phyloP scores from a whole-genome alignment of 2,888 invertebrate genomes.

The Belgica antarctica region DNA sequence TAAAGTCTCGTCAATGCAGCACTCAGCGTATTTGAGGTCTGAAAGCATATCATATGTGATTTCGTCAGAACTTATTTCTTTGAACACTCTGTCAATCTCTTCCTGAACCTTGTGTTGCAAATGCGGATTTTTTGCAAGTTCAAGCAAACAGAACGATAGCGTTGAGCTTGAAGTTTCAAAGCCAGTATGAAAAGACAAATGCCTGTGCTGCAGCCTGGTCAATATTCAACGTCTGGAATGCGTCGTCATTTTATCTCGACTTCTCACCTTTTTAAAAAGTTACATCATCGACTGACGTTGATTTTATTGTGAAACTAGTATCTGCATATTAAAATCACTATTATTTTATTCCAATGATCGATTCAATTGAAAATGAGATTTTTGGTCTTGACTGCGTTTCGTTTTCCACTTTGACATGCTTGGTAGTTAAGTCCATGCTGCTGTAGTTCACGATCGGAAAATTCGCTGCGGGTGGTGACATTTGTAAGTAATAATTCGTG shows the following conservation, averaged over 20 bases:
- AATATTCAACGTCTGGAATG: no score
- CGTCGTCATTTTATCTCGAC: no score
- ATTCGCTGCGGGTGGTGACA: background rate
- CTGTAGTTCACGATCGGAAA: background rate
- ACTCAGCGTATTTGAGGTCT: conserved; percentile 46
- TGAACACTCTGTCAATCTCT: conserved; percentile 45
- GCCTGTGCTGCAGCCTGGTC: no score
- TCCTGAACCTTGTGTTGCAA: conserved; percentile 45
- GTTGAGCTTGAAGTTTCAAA: conserved; percentile 45
- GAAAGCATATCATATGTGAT: conserved; percentile 46
- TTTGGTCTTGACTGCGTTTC: conserved; percentile 48
- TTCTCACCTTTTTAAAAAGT: no score
- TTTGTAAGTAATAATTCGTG: conserved; percentile 26
- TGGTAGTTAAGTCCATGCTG: background rate
- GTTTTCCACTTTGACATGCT: conserved; percentile 15
- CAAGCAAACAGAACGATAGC: conserved; percentile 44
- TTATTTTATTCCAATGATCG: conserved; percentile 65
- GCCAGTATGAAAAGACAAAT: no score
- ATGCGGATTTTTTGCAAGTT: conserved; percentile 45
- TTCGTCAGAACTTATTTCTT: conserved; percentile 36
- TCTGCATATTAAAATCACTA: no score
- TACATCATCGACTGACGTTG: no score
- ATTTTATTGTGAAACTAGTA: no score
- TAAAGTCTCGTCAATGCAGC: conserved; percentile 45
- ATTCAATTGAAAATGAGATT: conserved; percentile 66